Conservation (phyloP, 2,888 invertebrate genomes). For the Andrena hattorfiana region DNA sequence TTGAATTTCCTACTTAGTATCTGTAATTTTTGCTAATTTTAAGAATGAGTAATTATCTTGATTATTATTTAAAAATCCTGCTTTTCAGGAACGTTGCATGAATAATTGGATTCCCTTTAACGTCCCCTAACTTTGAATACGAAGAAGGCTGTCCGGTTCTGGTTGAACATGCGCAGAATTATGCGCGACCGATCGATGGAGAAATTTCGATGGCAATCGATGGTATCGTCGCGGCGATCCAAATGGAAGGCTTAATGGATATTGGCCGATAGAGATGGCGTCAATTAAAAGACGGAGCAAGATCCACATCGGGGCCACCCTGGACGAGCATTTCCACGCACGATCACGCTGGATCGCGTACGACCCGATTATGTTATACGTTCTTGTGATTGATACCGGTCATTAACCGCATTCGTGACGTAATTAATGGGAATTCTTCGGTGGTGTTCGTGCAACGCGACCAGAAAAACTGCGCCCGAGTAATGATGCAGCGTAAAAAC, state of each 20-base stretch:
- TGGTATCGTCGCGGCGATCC: constrained; percentile 35
- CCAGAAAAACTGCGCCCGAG: constrained; percentile 12
- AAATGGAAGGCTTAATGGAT: constrained; percentile 55
- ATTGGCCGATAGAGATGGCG: constrained; percentile 40
- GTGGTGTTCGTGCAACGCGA: constrained; percentile 28
- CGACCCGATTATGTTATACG: constrained; percentile 54
- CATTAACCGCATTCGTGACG: constrained; percentile 54
- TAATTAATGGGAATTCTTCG: constrained; percentile 48
- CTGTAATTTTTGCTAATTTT: no score
- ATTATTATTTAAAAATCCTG: neutral
- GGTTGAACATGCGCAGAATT: neutral
- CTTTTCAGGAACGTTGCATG: neutral
- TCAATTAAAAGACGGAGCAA: constrained; percentile 50
- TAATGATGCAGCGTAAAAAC: constrained; percentile 38
- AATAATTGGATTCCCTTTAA: neutral
- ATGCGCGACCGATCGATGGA: neutral
- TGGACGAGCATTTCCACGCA: constrained; percentile 65
- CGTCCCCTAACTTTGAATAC: neutral
- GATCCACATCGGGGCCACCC: constrained; percentile 57
- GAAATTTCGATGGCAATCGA: constrained; percentile 26
- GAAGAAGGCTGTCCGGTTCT: constrained; percentile 1
- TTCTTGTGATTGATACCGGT: constrained; percentile 55
- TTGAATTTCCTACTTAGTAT: no score
- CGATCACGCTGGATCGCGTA: constrained; percentile 56
- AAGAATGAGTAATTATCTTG: no score